phyloP scores from a whole-genome alignment of 2,113 vertebrate genomes.

The Rissa tridactyla region DNA sequence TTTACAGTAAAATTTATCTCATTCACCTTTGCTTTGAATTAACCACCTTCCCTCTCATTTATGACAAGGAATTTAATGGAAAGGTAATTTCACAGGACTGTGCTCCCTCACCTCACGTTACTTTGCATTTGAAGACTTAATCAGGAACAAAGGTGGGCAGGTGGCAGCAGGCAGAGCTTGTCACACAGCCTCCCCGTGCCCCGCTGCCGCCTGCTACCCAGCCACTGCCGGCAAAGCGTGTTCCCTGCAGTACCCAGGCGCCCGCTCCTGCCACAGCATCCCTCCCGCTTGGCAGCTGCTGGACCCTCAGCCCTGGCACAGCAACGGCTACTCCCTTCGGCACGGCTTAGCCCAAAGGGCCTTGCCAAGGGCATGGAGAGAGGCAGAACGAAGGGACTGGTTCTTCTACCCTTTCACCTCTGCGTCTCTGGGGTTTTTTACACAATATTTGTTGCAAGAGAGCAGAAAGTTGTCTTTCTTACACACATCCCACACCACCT shows the following conservation, averaged over 20 bases:
- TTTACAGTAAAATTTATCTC: neutral
- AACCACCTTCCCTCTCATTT: neutral
- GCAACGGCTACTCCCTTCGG: rapidly evolving
- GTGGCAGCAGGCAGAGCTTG: neutral
- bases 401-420: no score
- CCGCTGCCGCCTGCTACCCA: rapidly evolving
- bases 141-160: neutral
- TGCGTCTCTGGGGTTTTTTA: neutral
- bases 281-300: rapidly evolving
- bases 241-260: rapidly evolving
- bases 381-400: rapidly evolving
- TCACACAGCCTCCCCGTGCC: neutral
- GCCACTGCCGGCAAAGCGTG: rapidly evolving
- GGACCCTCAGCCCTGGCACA: neutral
- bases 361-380: neutral
- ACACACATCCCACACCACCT: rapidly evolving
- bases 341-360: neutral
- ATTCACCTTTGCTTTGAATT: neutral
- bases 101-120: neutral
- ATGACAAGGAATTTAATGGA: neutral
- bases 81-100: neutral
- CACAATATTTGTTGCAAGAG: rapidly evolving
- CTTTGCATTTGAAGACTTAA: neutral
- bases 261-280: neutral
- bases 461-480: neutral